phyloP scores from a whole-genome alignment of 2,888 invertebrate species.

The Monopis laevigella region DNA sequence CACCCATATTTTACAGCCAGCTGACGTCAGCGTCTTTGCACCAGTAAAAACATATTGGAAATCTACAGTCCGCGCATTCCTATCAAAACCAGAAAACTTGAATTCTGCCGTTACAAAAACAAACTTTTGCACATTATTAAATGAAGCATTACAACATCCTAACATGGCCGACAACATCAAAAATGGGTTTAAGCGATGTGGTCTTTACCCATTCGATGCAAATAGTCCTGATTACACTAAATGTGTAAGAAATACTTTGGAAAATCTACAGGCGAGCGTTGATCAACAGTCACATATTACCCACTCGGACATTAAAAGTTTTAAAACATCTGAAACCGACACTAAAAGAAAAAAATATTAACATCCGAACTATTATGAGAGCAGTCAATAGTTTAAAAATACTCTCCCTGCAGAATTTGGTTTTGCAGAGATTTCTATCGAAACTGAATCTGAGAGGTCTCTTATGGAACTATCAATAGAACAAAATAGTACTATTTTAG shows the following conservation, averaged over 20 bases:
- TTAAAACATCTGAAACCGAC: no score
- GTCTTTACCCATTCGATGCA: no score
- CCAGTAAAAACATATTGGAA: constrained; percentile 22
- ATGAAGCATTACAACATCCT: constrained; percentile 13
- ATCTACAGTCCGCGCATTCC: constrained; percentile 15
- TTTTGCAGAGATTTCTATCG: no score
- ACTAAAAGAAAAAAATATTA: no score
- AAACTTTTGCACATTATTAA: constrained; percentile 20
- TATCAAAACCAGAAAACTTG: constrained; percentile 20
- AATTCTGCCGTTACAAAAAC: constrained; percentile 21
- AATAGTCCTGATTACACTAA: no score
- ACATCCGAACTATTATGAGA: no score
- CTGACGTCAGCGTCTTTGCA: constrained; percentile 21
- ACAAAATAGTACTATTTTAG: constrained; percentile 12
- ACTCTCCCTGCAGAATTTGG: no score
- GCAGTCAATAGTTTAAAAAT: no score
- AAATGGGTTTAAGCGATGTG: no score
- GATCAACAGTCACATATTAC: neutral
- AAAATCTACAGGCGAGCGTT: neutral
- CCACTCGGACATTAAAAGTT: neutral
- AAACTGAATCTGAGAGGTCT: neutral
- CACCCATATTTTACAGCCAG: constrained; percentile 18
- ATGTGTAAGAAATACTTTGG: neutral
- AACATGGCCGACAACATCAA: no score
- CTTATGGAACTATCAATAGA: constrained; percentile 13